Conservation (phyloP, 2,888 invertebrate genomes). For the Melieria crassipennis region DNA sequence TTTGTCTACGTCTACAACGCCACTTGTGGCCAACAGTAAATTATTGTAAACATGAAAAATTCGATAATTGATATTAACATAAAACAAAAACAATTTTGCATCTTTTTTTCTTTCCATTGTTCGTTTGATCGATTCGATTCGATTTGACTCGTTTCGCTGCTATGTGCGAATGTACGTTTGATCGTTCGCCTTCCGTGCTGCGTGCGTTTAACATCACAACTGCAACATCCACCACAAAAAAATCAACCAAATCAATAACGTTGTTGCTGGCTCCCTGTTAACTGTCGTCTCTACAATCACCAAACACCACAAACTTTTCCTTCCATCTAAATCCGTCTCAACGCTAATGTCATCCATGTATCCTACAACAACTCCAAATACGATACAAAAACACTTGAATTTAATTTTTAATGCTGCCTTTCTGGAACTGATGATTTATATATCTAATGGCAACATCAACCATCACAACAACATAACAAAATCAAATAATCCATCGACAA, state of each 20-base stretch:
- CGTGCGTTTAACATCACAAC: not conserved
- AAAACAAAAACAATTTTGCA: conserved; percentile 67
- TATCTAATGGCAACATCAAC: not conserved
- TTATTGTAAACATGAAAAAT: conserved; percentile 66
- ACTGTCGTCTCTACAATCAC: not conserved
- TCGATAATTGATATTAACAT: conserved; percentile 67
- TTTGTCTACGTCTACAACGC: conserved; percentile 62
- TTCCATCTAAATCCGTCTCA: no score
- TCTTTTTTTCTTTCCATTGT: conserved; percentile 55
- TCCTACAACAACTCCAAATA: conserved; percentile 35
- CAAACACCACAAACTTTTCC: conserved; percentile 29
- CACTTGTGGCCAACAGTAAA: conserved; percentile 67
- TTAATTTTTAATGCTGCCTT: conserved; percentile 38
- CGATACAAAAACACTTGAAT: conserved; percentile 28
- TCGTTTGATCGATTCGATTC: conserved; percentile 9
- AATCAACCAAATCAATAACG: no score
- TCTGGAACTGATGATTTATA: conserved; percentile 18
- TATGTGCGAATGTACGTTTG: not conserved
- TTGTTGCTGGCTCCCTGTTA: no score
- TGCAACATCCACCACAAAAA: not conserved
- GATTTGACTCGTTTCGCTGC: no score
- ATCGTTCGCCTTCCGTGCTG: not conserved
- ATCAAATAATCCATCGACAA: not conserved
- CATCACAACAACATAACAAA: not conserved
- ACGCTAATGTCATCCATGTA: no score